These are phyloP conservation scores for Montipora capricornis DNA, from an alignment of 64 coral and sea anemone genomes.

Conservation along the genomic window DNA sequence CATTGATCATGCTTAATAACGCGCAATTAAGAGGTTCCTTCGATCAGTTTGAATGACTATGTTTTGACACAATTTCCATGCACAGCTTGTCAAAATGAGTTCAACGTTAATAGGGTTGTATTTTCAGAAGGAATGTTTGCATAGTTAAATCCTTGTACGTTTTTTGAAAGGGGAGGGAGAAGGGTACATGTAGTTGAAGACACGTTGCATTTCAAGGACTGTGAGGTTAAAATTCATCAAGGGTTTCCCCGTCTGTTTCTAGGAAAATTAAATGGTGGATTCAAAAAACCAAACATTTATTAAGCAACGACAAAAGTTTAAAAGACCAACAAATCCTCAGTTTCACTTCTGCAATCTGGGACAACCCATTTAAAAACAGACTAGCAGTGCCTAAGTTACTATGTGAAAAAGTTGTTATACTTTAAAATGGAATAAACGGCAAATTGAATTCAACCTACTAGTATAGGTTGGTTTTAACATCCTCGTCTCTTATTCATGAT, in stretches of 20 bases:
- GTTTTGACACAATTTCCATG: background rate
- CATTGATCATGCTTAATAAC: background rate
- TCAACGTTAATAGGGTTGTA: background rate
- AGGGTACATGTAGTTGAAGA: background rate
- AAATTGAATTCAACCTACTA: background rate
- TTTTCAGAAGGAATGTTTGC: background rate
- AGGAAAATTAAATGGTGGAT: background rate
- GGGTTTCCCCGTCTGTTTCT: background rate
- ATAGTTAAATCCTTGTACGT: background rate
- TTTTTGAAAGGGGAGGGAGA: background rate
- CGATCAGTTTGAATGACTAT: background rate
- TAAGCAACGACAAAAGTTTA: background rate
- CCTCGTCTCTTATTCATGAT: background rate
- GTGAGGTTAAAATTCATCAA: background rate
- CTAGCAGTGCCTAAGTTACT: background rate
- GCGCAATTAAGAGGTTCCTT: background rate
- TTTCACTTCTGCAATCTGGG: background rate
- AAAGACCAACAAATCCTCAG: background rate
- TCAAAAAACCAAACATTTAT: background rate
- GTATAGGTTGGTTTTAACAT: background rate
- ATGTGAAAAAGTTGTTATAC: background rate
- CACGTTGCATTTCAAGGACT: background rate
- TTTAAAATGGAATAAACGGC: background rate
- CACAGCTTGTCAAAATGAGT: slow-evolving; percentile 4
- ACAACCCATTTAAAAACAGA: background rate